Percentiles rank a stretch among this genome's conserved stretches.
Conservation (phyloP, 2,113 vertebrate species). For the Neodon shergylaensis region DNA sequence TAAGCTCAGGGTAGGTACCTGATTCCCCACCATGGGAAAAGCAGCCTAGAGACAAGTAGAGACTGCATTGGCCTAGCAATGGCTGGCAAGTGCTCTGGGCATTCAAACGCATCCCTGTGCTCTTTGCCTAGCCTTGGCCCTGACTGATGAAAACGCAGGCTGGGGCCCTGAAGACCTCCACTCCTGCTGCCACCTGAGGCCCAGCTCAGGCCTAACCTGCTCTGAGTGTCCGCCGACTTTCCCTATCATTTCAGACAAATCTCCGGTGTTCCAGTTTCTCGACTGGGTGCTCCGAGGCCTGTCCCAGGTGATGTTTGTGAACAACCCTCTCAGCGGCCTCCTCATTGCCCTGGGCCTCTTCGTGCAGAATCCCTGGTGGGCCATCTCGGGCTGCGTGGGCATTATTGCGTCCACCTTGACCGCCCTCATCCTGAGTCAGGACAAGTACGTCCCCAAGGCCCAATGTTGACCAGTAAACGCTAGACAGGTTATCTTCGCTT, state of each 20-base stretch:
- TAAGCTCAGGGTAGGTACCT: background rate
- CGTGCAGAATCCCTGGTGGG: slow-evolving; percentile 96
- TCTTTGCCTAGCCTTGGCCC: too few relatives aligned
- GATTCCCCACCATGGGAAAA: background rate
- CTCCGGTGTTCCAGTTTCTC: slow-evolving; percentile 90
- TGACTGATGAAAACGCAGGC: background rate
- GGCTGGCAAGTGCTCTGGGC: background rate
- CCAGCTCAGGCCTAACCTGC: accelerated
- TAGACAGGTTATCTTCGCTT: background rate
- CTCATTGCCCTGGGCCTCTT: slow-evolving; percentile 92
- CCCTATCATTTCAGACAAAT: slow-evolving; percentile 88
- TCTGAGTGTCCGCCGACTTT: background rate
- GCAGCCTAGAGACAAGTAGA: background rate
- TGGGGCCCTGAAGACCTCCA: background rate
- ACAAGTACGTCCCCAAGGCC: slow-evolving; percentile 85
- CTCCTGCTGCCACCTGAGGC: accelerated
- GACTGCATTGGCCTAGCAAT: background rate
- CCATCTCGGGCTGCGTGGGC: slow-evolving; percentile 93
- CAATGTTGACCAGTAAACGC: background rate
- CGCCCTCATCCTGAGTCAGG: slow-evolving; percentile 93
- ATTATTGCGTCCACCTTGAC: slow-evolving; percentile 91
- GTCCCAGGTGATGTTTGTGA: slow-evolving; percentile 98
- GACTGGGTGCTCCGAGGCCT: slow-evolving; percentile 96
- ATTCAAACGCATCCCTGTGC: background rate
- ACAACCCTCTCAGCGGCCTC: slow-evolving; percentile 94